Percentiles rank a stretch among this genome's conserved stretches.
Conservation (phyloP, 2,797 vertebrate genomes). For the Pempheris klunzingeri region DNA sequence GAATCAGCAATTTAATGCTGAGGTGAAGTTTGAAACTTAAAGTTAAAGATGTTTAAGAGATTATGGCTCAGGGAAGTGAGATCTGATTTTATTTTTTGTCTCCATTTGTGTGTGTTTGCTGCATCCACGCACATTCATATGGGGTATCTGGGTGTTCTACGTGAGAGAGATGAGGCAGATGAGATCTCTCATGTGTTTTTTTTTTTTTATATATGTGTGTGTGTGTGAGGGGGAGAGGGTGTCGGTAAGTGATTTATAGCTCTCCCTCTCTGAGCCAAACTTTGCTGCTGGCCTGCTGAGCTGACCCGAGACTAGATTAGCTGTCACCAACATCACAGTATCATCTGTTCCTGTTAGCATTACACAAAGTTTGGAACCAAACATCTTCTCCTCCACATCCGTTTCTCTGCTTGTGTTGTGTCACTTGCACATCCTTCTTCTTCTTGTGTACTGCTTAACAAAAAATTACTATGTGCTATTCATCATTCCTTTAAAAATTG, state of each 20-base stretch:
- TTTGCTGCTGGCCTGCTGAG: conserved; percentile 65
- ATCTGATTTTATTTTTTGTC: conserved; percentile 11
- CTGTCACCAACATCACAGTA: conserved; percentile 67
- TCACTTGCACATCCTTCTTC: conserved; percentile 31
- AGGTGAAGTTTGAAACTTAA: conserved; percentile 37
- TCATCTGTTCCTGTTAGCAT: conserved; percentile 72
- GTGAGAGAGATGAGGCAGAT: conserved; percentile 47
- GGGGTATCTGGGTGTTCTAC: not conserved
- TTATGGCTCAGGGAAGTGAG: conserved; percentile 2
- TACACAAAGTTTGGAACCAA: conserved; percentile 59
- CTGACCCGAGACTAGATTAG: conserved; percentile 73
- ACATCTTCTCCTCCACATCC: conserved; percentile 30
- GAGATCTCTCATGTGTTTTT: conserved; percentile 44
- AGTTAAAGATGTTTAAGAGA: conserved; percentile 17
- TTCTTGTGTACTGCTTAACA: conserved; percentile 11
- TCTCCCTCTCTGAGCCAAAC: conserved; percentile 66
- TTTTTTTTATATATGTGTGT: conserved; percentile 11
- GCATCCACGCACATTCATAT: conserved; percentile 32
- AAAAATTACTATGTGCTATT: conserved; percentile 9
- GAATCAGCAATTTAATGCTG: conserved; percentile 47
- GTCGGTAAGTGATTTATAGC: conserved; percentile 74
- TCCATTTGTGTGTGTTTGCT: conserved; percentile 9
- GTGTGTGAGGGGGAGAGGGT: conserved; percentile 8
- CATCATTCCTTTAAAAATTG: not conserved
- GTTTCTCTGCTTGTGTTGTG: conserved; percentile 28